phyloP scores from a whole-genome alignment of 2,113 vertebrate species.

The Pandion haliaetus region DNA sequence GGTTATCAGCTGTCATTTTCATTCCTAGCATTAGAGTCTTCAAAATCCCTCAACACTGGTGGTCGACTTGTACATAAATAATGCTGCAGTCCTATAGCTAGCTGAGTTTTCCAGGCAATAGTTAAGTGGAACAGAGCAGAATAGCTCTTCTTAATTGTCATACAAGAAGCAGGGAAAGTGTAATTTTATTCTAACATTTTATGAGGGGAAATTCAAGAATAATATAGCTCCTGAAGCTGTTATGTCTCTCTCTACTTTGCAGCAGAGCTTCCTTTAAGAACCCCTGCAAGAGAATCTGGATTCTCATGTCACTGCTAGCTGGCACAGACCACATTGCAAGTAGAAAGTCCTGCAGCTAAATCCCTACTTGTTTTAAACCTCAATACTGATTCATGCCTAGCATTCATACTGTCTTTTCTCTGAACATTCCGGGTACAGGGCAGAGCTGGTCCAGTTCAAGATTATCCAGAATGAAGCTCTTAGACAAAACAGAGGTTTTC shows the following conservation, averaged over 20 bases:
- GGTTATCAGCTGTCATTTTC: constrained; percentile 17
- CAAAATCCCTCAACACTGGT: not conserved
- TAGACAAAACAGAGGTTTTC: not conserved
- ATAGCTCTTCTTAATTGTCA: not conserved
- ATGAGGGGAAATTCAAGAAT: not conserved
- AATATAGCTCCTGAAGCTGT: not conserved
- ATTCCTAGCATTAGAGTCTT: not conserved
- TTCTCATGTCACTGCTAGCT: not conserved
- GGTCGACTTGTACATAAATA: not conserved
- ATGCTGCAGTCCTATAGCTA: not conserved
- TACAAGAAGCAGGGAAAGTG: not conserved
- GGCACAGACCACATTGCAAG: not conserved
- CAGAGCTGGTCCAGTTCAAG: not conserved
- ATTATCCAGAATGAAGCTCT: not conserved
- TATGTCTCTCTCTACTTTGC: not conserved
- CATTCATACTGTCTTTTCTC: not conserved
- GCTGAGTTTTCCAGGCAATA: not conserved
- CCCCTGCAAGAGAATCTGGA: not conserved
- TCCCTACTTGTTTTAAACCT: not conserved
- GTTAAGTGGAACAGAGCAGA: not conserved
- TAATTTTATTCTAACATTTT: not conserved
- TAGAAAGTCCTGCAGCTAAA: not conserved
- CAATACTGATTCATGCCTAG: not conserved
- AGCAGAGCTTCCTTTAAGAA: not conserved
- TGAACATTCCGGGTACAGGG: not conserved